These are phyloP conservation scores for Nomada goodeniana DNA, from an alignment of 2,888 invertebrate genomes.

Conservation along the genomic window DNA sequence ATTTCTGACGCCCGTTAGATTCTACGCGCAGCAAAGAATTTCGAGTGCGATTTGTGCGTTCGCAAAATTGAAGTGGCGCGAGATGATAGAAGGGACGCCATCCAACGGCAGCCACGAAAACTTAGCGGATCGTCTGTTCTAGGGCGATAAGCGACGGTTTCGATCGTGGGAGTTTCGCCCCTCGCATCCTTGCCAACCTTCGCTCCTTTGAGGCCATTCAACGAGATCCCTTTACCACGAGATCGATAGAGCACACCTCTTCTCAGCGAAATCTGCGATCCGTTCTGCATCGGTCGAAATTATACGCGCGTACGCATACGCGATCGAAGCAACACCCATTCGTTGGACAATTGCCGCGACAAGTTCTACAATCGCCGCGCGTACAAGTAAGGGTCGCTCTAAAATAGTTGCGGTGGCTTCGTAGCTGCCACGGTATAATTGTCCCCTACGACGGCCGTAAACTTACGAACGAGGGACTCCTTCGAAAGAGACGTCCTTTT, in stretches of 20 bases:
- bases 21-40: no score
- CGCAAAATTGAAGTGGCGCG: background rate
- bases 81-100: slow-evolving; percentile 55
- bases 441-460: background rate
- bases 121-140: slow-evolving; percentile 50
- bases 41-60: no score
- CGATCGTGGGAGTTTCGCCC: background rate
- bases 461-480: background rate
- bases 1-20: no score
- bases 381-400: no score
- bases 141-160: slow-evolving; percentile 64
- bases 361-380: no score
- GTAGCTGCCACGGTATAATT: background rate
- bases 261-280: no score
- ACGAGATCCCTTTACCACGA: background rate
- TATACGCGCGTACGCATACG: no score
- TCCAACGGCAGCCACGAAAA: slow-evolving; percentile 62
- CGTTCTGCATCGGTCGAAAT: no score
- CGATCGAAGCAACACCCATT: background rate
- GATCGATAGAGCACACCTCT: background rate
- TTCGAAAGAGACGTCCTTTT: background rate
- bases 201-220: background rate
- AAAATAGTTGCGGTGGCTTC: no score
- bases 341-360: no score
- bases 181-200: slow-evolving; percentile 11